Conservation (phyloP, 2,113 vertebrate genomes). For the Monarcha castaneiventris region DNA sequence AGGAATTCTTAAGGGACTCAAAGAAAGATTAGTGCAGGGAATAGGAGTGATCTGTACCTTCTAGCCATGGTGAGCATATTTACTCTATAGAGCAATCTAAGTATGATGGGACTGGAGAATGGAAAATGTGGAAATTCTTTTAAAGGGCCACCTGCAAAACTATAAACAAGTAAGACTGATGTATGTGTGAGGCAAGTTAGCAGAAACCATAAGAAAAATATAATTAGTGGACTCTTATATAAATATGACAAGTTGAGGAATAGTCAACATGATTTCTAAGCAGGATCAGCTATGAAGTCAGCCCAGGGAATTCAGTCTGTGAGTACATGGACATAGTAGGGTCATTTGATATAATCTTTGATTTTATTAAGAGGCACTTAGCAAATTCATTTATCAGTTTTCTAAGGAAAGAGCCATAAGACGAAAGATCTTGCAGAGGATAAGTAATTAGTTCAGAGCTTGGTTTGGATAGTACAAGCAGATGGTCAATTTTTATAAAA, state of each 20-base stretch:
- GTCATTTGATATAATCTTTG: not conserved
- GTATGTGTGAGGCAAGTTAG: not conserved
- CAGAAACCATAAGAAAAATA: not conserved
- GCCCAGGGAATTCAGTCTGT: not conserved
- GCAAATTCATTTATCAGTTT: not conserved
- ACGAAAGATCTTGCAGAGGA: not conserved
- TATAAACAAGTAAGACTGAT: not conserved
- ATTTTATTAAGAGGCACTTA: not conserved
- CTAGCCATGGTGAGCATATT: not conserved
- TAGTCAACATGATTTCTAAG: not conserved
- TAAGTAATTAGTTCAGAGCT: not conserved
- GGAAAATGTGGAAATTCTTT: not conserved
- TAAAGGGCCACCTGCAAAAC: not conserved
- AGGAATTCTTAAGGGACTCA: not conserved
- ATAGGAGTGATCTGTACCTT: not conserved
- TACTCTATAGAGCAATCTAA: not conserved
- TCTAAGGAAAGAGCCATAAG: not conserved
- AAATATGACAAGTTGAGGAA: not conserved
- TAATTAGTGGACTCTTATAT: not conserved
- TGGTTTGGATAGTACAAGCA: not conserved
- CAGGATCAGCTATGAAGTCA: not conserved
- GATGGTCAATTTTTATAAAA: not conserved
- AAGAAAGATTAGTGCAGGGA: not conserved
- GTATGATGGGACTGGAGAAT: not conserved
- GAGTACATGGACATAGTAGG: not conserved